Conservation (phyloP, 1,140 invertebrate genomes). For the Agrypnia vestita region DNA sequence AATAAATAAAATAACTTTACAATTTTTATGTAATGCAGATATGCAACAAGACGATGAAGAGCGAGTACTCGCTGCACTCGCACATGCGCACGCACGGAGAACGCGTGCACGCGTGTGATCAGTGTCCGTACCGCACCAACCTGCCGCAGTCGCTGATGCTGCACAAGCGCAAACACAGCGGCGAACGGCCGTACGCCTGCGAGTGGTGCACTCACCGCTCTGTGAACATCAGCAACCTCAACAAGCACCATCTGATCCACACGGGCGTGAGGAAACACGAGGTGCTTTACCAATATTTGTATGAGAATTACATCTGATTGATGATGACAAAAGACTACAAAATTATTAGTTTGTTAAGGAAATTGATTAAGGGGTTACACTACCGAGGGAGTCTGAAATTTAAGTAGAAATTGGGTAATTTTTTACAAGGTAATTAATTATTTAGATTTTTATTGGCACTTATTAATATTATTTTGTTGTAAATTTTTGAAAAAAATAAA, state of each 20-base stretch:
- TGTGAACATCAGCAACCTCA: constrained; percentile 6
- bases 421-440: too few relatives aligned
- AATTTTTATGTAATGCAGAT: neutral
- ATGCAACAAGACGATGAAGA: constrained; percentile 17
- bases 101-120: neutral
- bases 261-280: constrained; percentile 8
- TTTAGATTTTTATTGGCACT: too few relatives aligned
- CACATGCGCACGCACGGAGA: constrained; percentile 3
- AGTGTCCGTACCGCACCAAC: constrained; percentile 5
- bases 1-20: neutral
- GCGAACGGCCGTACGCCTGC: constrained; percentile 1
- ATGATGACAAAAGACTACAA: too few relatives aligned
- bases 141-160: constrained; percentile 7
- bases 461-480: too few relatives aligned
- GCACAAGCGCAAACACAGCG: constrained; percentile 6
- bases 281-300: neutral
- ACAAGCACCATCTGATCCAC: constrained; percentile 22
- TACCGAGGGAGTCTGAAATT: too few relatives aligned
- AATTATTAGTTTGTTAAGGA: too few relatives aligned
- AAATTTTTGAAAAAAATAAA: too few relatives aligned
- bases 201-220: neutral
- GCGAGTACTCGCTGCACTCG: constrained; percentile 1
- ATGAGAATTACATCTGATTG: neutral
- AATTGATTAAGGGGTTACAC: too few relatives aligned
- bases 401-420: too few relatives aligned